Evolutionary conservation across 2,797 vertebrate species (phyloP).

Genomic region (Phalloptychus januarius): DNA sequence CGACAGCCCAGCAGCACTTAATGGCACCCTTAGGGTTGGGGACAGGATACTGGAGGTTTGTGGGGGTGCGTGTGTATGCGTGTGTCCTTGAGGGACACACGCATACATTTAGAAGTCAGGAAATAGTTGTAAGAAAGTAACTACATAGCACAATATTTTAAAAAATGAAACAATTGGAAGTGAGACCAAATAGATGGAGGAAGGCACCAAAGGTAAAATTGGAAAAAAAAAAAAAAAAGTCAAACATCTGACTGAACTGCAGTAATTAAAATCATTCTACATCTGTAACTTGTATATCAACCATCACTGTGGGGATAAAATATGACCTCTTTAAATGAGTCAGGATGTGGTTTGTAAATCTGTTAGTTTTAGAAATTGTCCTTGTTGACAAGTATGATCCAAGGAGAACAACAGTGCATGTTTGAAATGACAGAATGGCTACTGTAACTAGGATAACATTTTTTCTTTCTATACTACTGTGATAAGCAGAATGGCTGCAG

Average conservation of each 20-base stretch:
- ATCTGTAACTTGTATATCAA: background rate
- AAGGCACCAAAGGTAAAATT: background rate
- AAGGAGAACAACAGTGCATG: background rate
- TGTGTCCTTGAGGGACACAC: background rate
- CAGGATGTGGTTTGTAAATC: constrained; percentile 12
- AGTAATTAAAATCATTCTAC: background rate
- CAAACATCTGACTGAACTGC: background rate
- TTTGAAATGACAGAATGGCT: constrained; percentile 12
- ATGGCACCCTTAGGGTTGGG: constrained; percentile 89
- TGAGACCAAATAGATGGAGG: background rate
- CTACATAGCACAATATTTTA: background rate
- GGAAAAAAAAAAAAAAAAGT: background rate
- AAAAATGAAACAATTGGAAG: background rate
- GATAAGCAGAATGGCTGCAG: constrained; percentile 14
- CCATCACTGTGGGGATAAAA: background rate
- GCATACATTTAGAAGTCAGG: background rate
- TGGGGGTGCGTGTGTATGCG: constrained; percentile 7
- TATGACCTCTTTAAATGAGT: background rate
- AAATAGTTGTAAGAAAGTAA: background rate
- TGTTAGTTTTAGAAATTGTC: constrained; percentile 7
- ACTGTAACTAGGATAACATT: constrained; percentile 1
- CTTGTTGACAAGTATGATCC: constrained; percentile 16
- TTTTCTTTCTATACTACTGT: background rate
- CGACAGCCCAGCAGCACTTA: constrained; percentile 91
- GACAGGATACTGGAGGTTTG: constrained; percentile 92